Conservation (phyloP, 2,797 vertebrate species). For the Nyctibius grandis region DNA sequence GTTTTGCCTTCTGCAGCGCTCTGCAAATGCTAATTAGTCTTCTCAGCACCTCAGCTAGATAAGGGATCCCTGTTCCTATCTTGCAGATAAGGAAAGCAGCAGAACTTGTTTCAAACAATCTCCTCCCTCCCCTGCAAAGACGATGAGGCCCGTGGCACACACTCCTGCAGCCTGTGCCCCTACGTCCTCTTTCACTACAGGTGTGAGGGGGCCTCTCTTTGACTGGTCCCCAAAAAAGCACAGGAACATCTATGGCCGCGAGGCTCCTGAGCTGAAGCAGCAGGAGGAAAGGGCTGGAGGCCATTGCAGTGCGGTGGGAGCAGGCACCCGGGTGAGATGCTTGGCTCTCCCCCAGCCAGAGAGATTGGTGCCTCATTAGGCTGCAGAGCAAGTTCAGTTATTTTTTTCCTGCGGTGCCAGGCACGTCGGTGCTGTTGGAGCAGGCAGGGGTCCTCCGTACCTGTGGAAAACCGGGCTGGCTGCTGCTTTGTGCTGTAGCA, state of each 20-base stretch:
- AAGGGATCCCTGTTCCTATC: conserved; percentile 33
- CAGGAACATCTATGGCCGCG: accelerated
- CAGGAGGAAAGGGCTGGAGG: background rate
- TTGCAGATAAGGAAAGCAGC: conserved; percentile 34
- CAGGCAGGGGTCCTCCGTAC: background rate
- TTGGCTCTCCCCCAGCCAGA: background rate
- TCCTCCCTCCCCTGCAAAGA: background rate
- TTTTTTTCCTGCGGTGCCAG: background rate
- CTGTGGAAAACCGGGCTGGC: background rate
- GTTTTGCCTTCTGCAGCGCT: background rate
- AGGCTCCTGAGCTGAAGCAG: background rate
- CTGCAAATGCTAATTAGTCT: conserved; percentile 55
- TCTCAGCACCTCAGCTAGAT: conserved; percentile 27
- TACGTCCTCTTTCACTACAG: accelerated
- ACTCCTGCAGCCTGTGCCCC: background rate
- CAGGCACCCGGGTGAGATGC: accelerated
- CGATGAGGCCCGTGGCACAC: background rate
- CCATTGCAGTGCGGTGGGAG: background rate
- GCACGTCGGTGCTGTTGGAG: background rate
- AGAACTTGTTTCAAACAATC: conserved; percentile 51
- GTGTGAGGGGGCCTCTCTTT: background rate
- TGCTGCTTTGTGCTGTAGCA: background rate
- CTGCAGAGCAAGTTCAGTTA: background rate
- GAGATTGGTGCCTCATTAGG: background rate
- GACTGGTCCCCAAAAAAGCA: background rate